Conservation (phyloP, 2,888 invertebrate species). For the Cheiracanthium punctorium region DNA sequence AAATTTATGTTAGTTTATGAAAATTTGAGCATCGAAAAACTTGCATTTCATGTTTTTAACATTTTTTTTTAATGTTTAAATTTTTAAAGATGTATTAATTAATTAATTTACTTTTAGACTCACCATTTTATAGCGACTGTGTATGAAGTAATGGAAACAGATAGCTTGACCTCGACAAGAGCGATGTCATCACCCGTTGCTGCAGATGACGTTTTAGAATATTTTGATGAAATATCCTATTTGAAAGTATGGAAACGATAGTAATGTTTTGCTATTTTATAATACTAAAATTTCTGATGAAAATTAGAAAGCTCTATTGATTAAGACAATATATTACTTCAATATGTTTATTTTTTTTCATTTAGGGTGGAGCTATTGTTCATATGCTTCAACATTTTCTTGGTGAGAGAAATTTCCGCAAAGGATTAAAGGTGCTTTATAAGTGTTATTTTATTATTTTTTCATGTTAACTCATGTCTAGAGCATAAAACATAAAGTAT, state of each 20-base stretch:
- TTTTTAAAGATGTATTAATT: no score
- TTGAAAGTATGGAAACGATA: constrained; percentile 79
- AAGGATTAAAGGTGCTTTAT: constrained; percentile 41
- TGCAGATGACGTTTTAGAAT: constrained; percentile 91
- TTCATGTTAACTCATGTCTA: no score
- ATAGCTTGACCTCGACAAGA: constrained; percentile 88
- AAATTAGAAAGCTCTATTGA: neutral
- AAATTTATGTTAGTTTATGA: no score
- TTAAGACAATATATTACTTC: neutral
- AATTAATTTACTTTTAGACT: no score
- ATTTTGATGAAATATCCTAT: constrained; percentile 92
- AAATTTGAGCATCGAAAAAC: no score
- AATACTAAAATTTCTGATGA: neutral
- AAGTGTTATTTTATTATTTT: neutral
- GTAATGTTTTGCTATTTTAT: neutral
- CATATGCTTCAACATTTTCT: constrained; percentile 56
- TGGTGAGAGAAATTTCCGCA: constrained; percentile 35
- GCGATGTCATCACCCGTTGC: constrained; percentile 90
- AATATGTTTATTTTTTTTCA: no score
- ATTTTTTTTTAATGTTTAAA: no score
- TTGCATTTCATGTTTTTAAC: no score
- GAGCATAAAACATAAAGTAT: no score
- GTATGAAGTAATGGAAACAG: constrained; percentile 86
- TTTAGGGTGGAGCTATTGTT: constrained; percentile 59
- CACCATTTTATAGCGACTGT: constrained; percentile 86